These are phyloP conservation scores for Acronicta psi DNA, from an alignment of 2,888 invertebrate species.

Conservation along the genomic window DNA sequence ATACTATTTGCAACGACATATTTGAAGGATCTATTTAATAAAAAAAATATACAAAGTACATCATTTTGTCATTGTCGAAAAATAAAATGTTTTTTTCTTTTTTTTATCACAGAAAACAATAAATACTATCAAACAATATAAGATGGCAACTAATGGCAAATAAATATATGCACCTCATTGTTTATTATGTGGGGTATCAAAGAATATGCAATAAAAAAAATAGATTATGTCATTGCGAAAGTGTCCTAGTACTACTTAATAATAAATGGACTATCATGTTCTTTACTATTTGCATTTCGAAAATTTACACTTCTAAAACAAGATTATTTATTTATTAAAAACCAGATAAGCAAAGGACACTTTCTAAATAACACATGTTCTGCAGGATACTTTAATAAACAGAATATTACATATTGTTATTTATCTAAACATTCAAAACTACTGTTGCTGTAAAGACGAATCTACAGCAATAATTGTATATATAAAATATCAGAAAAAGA, in stretches of 20 bases:
- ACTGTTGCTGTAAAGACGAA: too few species aligned
- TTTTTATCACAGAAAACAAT: constrained; percentile 87
- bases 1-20: constrained; percentile 51
- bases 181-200: constrained; percentile 51
- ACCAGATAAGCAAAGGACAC: constrained; percentile 27
- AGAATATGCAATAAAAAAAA: constrained; percentile 39
- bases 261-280: too few species aligned
- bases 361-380: constrained; percentile 26
- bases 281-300: not conserved
- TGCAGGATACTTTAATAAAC: constrained; percentile 11
- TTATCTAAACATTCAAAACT: too few species aligned
- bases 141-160: constrained; percentile 81
- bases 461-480: not conserved
- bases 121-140: constrained; percentile 82
- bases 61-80: constrained; percentile 58
- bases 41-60: constrained; percentile 49
- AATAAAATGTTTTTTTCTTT: constrained; percentile 60
- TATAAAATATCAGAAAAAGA: not conserved
- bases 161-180: constrained; percentile 78
- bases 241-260: constrained; percentile 22
- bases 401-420: too few species aligned
- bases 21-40: constrained; percentile 54
- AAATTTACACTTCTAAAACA: not conserved
- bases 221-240: constrained; percentile 32
- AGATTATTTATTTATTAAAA: not conserved